phyloP scores from a whole-genome alignment of 2,113 vertebrate species.

The Crocuta crocuta region DNA sequence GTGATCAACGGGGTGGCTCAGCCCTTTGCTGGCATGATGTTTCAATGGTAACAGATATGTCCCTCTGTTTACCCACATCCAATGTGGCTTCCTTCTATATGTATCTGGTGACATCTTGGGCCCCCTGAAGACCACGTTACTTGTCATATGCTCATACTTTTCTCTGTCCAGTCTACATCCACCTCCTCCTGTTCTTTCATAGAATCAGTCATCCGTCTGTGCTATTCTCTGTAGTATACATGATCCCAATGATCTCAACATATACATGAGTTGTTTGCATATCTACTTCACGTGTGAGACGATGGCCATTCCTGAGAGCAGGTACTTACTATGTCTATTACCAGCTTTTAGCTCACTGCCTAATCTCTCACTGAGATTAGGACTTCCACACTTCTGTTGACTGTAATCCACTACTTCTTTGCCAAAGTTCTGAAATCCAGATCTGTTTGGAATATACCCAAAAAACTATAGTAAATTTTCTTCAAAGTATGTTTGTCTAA shows the following conservation, averaged over 20 bases:
- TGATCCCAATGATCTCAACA: neutral
- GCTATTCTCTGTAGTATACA: neutral
- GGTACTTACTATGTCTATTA: neutral
- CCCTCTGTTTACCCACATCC: neutral
- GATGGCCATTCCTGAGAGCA: neutral
- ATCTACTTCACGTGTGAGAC: neutral
- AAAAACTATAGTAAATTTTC: neutral
- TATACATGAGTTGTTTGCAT: neutral
- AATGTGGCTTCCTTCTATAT: neutral
- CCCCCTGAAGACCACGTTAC: neutral
- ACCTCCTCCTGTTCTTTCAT: neutral
- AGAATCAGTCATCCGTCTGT: neutral
- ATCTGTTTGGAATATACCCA: neutral
- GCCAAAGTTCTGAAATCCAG: neutral
- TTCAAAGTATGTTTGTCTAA: neutral
- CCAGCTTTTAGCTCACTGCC: neutral
- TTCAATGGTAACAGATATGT: neutral
- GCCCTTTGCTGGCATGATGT: neutral
- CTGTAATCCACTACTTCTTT: neutral
- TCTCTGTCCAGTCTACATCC: neutral
- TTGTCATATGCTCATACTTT: neutral
- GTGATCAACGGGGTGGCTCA: neutral
- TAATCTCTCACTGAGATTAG: neutral
- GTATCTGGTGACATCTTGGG: neutral
- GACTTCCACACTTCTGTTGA: neutral